phyloP scores from a whole-genome alignment of 2,888 invertebrate genomes.

The Opisthograptis luteolata region DNA sequence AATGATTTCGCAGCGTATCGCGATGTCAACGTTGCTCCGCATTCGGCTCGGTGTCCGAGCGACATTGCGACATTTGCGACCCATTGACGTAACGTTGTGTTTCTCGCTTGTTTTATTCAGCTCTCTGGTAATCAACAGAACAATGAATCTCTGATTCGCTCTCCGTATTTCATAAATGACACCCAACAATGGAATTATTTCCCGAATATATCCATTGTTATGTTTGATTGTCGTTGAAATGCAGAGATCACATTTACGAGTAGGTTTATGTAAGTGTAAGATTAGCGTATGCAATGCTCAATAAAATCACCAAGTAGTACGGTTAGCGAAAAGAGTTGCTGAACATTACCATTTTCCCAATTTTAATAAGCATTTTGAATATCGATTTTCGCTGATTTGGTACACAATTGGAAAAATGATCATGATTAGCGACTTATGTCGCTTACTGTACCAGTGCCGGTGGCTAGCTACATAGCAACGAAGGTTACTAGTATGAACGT shows the following conservation, averaged over 20 bases:
- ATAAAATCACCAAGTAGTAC: too few species aligned
- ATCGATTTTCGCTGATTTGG: too few species aligned
- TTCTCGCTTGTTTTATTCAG: constrained; percentile 39
- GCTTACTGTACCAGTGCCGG: too few species aligned
- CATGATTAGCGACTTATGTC: too few species aligned
- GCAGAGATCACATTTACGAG: constrained; percentile 14
- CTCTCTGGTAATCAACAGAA: constrained; percentile 32
- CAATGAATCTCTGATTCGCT: constrained; percentile 35
- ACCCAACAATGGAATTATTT: constrained; percentile 10
- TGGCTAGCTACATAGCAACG: too few species aligned
- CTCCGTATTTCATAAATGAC: constrained; percentile 24
- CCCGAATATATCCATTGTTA: constrained; percentile 11
- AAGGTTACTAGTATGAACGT: too few species aligned
- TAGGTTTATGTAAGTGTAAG: too few species aligned
- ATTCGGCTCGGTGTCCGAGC: constrained; percentile 49
- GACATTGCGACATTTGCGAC: constrained; percentile 55
- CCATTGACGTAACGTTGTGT: constrained; percentile 50
- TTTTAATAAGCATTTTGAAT: too few species aligned
- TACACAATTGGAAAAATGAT: too few species aligned
- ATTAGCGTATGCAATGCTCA: too few species aligned
- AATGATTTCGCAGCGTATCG: constrained; percentile 37
- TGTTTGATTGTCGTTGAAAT: constrained; percentile 27
- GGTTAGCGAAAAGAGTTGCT: too few species aligned
- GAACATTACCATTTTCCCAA: too few species aligned
- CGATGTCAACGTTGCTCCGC: constrained; percentile 44